Conservation (phyloP, 2,888 invertebrate genomes). For the Coremacera marginata region DNA sequence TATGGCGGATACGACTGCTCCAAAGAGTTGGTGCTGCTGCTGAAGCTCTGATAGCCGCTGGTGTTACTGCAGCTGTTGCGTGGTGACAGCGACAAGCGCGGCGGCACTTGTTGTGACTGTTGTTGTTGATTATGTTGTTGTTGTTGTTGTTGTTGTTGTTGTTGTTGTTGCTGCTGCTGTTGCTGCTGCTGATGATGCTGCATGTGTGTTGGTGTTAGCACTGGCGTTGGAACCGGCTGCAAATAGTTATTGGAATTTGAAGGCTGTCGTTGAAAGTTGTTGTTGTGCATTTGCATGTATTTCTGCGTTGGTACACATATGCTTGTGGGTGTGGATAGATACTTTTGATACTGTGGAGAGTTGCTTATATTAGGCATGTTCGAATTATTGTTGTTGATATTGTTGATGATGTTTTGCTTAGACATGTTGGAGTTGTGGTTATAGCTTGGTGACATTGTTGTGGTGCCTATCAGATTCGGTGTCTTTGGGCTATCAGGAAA, state of each 20-base stretch:
- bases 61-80: slow-evolving; percentile 66
- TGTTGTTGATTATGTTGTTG: slow-evolving; percentile 42
- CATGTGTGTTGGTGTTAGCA: slow-evolving; percentile 53
- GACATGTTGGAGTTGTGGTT: slow-evolving; percentile 37
- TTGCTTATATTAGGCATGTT: slow-evolving; percentile 32
- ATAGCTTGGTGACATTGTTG: slow-evolving; percentile 36
- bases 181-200: no score
- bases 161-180: slow-evolving; percentile 34
- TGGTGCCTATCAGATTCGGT: slow-evolving; percentile 54
- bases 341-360: slow-evolving; percentile 42
- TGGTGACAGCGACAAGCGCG: slow-evolving; percentile 50
- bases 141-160: slow-evolving; percentile 32
- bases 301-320: slow-evolving; percentile 63
- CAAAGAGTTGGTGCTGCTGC: slow-evolving; percentile 68
- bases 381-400: slow-evolving; percentile 38
- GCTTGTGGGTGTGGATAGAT: slow-evolving; percentile 59
- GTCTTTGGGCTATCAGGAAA: slow-evolving; percentile 66
- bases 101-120: slow-evolving; percentile 47
- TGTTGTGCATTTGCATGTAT: slow-evolving; percentile 63
- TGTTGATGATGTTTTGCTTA: slow-evolving; percentile 34
- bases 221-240: slow-evolving; percentile 51
- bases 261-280: slow-evolving; percentile 37
- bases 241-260: slow-evolving; percentile 56
- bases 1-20: slow-evolving; percentile 67
- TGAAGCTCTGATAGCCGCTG: slow-evolving; percentile 69